Conservation (phyloP, 2,113 vertebrate species). For the Circaetus cinerascens region DNA sequence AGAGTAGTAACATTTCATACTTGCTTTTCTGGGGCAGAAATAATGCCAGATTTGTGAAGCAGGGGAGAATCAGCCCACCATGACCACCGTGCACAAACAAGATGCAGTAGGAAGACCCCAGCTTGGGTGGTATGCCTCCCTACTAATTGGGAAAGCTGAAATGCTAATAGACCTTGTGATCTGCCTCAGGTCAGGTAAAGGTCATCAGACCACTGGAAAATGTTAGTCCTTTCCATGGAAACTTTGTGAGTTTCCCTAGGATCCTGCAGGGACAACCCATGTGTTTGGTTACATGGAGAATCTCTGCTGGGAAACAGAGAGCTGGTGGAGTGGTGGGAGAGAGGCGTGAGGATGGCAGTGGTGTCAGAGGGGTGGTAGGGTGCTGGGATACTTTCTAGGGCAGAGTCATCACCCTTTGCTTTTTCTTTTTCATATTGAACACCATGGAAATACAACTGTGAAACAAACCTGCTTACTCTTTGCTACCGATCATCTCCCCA, state of each 20-base stretch:
- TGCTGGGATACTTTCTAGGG: neutral
- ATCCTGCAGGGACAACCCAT: neutral
- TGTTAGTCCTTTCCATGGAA: neutral
- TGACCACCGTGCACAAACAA: neutral
- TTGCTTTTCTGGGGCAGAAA: neutral
- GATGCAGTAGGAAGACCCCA: neutral
- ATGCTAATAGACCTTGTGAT: neutral
- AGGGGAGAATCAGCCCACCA: neutral
- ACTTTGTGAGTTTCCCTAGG: neutral
- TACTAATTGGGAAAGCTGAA: constrained; percentile 23
- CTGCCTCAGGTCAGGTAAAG: constrained; percentile 30
- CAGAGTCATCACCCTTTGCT: neutral
- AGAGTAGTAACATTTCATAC: neutral
- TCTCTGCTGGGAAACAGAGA: neutral
- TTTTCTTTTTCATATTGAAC: neutral
- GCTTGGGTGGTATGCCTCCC: neutral
- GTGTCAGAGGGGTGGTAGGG: neutral
- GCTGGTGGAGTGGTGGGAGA: neutral
- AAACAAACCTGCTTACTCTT: neutral
- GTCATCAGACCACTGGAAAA: constrained; percentile 9
- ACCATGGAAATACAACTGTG: neutral
- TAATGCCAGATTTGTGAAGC: neutral
- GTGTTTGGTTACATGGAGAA: neutral
- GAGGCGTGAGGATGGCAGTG: fast-evolving
- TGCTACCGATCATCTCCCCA: fast-evolving